Percentiles rank a stretch among this genome's conserved stretches.
Evolutionary conservation across 2,888 invertebrate species (phyloP).

Genomic region (Shargacucullia verbasci): DNA sequence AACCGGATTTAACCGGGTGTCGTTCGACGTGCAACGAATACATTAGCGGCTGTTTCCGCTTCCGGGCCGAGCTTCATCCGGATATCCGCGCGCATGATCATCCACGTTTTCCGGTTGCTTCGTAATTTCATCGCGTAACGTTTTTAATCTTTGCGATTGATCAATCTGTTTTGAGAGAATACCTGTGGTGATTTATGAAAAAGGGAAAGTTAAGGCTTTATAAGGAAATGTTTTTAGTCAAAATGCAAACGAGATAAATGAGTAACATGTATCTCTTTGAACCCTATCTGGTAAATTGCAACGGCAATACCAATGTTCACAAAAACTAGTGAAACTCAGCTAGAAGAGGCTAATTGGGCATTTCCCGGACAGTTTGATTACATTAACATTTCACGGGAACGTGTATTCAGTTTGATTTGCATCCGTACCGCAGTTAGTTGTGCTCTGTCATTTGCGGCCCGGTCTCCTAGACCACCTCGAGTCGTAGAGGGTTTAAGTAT

Average conservation of each 20-base stretch:
- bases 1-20: constrained; percentile 83
- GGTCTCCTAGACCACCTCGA: constrained; percentile 10
- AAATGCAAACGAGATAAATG: too few species aligned
- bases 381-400: constrained; percentile 57
- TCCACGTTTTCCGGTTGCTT: constrained; percentile 66
- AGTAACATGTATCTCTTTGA: not conserved
- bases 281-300: not conserved
- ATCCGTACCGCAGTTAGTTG: constrained; percentile 51
- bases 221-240: not conserved
- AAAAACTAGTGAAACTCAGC: constrained; percentile 30
- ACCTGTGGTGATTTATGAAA: constrained; percentile 2
- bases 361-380: constrained; percentile 56
- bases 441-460: constrained; percentile 20
- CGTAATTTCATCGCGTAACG: constrained; percentile 64
- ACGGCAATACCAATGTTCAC: constrained; percentile 7
- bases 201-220: not conserved
- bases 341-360: constrained; percentile 55
- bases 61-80: constrained; percentile 67
- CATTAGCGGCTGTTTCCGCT: constrained; percentile 73
- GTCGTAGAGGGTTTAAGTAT: constrained; percentile 4
- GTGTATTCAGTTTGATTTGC: constrained; percentile 65
- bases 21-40: constrained; percentile 83
- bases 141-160: constrained; percentile 63
- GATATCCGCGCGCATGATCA: constrained; percentile 75
- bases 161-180: constrained; percentile 28